Evolutionary conservation across 2,888 invertebrate species (phyloP).

Genomic region (Maniola hyperantus): DNA sequence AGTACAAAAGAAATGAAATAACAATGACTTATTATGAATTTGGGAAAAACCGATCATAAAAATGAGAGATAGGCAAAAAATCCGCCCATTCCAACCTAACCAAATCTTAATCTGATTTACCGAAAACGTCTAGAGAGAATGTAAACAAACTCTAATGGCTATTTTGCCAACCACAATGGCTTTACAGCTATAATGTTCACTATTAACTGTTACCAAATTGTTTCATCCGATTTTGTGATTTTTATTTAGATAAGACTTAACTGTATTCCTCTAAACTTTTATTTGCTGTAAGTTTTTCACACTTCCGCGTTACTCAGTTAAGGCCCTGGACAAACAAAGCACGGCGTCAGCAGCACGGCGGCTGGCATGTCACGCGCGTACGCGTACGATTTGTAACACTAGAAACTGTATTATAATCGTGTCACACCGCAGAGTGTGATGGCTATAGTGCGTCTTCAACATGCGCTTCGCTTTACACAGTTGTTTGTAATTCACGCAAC

Average conservation of each 20-base stretch:
- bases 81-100: background rate
- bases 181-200: slow-evolving; percentile 40
- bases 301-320: slow-evolving; percentile 25
- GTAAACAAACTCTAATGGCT: slow-evolving; percentile 30
- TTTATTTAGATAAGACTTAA: slow-evolving; percentile 38
- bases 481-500: too few relatives aligned
- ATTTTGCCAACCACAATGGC: slow-evolving; percentile 35
- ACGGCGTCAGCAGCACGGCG: background rate
- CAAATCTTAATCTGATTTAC: slow-evolving; percentile 8
- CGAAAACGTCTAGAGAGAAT: slow-evolving; percentile 18
- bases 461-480: too few relatives aligned
- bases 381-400: too few relatives aligned
- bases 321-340: background rate
- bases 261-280: slow-evolving; percentile 31
- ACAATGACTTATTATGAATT: background rate
- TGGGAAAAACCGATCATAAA: background rate
- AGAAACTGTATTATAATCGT: too few relatives aligned
- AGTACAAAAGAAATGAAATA: too few relatives aligned
- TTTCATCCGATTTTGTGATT: slow-evolving; percentile 39
- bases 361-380: background rate
- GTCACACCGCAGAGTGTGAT: too few relatives aligned
- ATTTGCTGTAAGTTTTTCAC: slow-evolving; percentile 28
- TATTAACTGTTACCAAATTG: slow-evolving; percentile 43
- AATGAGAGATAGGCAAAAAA: background rate
- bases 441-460: too few relatives aligned